Evolutionary conservation across 2,797 vertebrate species (phyloP), one percentile per base, ranked within the genome.

Genomic region (Vultur gryphus): DNA sequence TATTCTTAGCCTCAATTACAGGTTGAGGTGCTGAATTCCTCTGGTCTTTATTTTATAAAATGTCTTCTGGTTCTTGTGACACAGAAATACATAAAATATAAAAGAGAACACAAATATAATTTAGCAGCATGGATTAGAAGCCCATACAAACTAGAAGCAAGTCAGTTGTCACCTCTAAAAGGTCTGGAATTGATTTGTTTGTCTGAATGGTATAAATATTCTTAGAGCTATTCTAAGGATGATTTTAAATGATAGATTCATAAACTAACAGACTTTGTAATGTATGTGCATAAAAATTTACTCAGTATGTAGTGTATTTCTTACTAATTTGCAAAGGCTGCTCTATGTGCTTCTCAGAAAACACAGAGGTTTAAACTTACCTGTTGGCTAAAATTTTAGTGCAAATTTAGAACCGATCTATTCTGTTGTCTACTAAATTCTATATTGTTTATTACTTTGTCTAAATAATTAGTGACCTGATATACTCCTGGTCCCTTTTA

Each of bases 401-500:
- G 37, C 51, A 89, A 58, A 81, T 92, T 89, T 76, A 78, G 39
- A 86, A 71, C 19, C 21, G 33, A 64, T 39, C 57, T 90, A 31
- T 76, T 85, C 35, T 90, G 65, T 35, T 85, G 44, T 54, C 29
- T 58, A 66, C 61, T 72, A 51, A 93, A 79, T 92, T 81, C 64
- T 75, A 5, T 77, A 43, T 70, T 91, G 41, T 84, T 93, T 91
- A 87, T 89, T 87, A 66, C 41, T 94, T 95, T 80, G 33, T 94
- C n/a, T 83, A 93, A 96, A 73, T 90, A 94, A 90, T 87, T 92
- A 87, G 65, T 85, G 79, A 81, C 70, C 55, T 59, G 43, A 72
- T 76, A 17, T 82, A 70, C 33, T 77, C 16, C 41, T 83, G 35
- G 16, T 89, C 59, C 7, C 5, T 96, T 97, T 94, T 90, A 95